These are phyloP conservation scores for Calameuta pallipes DNA, from an alignment of 2,888 invertebrate genomes.

Conservation along the genomic window DNA sequence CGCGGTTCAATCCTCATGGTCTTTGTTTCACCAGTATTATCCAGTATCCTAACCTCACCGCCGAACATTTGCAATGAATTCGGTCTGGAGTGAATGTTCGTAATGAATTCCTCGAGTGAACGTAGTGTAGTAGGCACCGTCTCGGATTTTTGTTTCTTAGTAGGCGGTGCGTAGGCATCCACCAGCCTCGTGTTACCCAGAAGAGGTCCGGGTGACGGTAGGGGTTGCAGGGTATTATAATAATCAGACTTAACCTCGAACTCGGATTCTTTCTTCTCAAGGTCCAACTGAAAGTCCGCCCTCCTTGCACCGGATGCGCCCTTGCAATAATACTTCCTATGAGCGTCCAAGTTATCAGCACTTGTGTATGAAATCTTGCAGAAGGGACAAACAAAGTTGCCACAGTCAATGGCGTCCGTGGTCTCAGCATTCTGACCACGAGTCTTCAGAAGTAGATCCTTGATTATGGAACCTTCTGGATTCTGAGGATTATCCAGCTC, in stretches of 20 bases:
- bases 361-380: slow-evolving; percentile 85
- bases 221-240: slow-evolving; percentile 65
- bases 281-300: slow-evolving; percentile 48
- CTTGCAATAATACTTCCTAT: slow-evolving; percentile 84
- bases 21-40: slow-evolving; percentile 76
- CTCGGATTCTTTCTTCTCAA: slow-evolving; percentile 49
- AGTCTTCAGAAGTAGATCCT: slow-evolving; percentile 82
- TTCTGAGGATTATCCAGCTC: slow-evolving; percentile 73
- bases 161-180: slow-evolving; percentile 72
- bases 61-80: slow-evolving; percentile 79
- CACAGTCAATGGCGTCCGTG: slow-evolving; percentile 63
- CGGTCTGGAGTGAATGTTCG: slow-evolving; percentile 66
- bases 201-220: slow-evolving; percentile 86
- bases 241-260: slow-evolving; percentile 51
- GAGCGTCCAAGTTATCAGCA: slow-evolving; percentile 83
- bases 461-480: slow-evolving; percentile 77
- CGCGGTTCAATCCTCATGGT: slow-evolving; percentile 76
- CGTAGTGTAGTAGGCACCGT: slow-evolving; percentile 68
- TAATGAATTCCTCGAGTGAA: slow-evolving; percentile 72
- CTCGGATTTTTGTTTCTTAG: slow-evolving; percentile 70
- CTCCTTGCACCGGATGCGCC: slow-evolving; percentile 64
- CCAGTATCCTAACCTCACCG: slow-evolving; percentile 81
- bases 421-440: slow-evolving; percentile 68
- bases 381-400: slow-evolving; percentile 76
- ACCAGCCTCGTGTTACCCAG: slow-evolving; percentile 85